These are phyloP conservation scores for Paramisgurnus dabryanus DNA, from an alignment of 2,113 vertebrate genomes.

Conservation along the genomic window DNA sequence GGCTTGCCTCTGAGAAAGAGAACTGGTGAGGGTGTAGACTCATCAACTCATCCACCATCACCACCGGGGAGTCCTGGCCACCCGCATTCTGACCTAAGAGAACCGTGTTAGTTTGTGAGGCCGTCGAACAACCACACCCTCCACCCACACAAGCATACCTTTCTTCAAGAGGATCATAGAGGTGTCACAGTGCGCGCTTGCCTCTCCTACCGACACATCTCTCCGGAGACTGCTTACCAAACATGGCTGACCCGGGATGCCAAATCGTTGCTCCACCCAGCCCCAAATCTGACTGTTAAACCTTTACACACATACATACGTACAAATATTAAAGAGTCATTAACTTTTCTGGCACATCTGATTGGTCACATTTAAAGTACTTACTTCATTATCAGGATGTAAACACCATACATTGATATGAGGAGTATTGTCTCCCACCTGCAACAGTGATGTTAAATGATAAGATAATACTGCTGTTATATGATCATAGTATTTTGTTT, in stretches of 20 bases:
- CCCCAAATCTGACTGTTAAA: slow-evolving; percentile 73
- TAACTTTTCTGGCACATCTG: neutral
- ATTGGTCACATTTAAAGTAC: slow-evolving; percentile 38
- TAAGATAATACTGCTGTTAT: too few relatives aligned
- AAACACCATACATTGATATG: slow-evolving; percentile 76
- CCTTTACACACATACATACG: slow-evolving; percentile 57
- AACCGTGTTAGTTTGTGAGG: neutral
- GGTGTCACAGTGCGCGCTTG: slow-evolving; percentile 65
- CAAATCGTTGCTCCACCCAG: slow-evolving; percentile 70
- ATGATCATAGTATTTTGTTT: too few relatives aligned
- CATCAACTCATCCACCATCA: slow-evolving; percentile 77
- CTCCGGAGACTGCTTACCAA: slow-evolving; percentile 63
- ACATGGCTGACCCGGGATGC: slow-evolving; percentile 62
- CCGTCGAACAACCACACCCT: neutral
- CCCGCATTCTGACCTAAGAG: slow-evolving; percentile 59
- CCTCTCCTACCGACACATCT: slow-evolving; percentile 63
- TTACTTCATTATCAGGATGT: slow-evolving; percentile 81
- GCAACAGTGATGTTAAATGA: slow-evolving; percentile 28
- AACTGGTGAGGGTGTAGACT: slow-evolving; percentile 71
- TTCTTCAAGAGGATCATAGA: slow-evolving; percentile 75
- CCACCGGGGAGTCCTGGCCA: slow-evolving; percentile 67
- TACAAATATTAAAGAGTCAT: neutral
- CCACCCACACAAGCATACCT: slow-evolving; percentile 61
- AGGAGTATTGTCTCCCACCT: slow-evolving; percentile 81
- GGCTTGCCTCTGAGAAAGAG: slow-evolving; percentile 79